Percentiles rank a stretch among this genome's conserved stretches.
Conservation (phyloP, 2,113 vertebrate species). For the Melanerpes aurifrons region DNA sequence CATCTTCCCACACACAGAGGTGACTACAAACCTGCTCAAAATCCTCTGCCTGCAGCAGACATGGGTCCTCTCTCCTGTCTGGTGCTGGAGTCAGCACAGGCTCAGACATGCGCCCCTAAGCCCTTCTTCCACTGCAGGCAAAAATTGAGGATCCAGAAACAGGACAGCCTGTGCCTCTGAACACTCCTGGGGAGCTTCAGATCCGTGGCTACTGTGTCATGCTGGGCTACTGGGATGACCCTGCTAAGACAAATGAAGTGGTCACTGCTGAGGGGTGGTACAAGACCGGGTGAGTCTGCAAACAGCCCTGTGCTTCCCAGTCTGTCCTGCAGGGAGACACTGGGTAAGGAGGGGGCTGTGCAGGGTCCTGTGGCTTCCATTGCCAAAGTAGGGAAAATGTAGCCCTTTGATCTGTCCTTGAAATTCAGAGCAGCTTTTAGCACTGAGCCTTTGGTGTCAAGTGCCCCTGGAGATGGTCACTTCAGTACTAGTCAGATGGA, state of each 20-base stretch:
- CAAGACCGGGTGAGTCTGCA: conserved; percentile 89
- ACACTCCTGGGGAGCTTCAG: conserved; percentile 84
- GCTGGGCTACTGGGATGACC: conserved; percentile 90
- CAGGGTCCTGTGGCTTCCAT: not conserved
- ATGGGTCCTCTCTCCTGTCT: not conserved
- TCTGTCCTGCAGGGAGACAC: not conserved
- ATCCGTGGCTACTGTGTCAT: conserved; percentile 92
- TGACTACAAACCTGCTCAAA: conserved; percentile 36
- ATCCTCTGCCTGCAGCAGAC: not conserved
- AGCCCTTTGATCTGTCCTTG: not conserved
- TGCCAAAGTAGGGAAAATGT: not conserved
- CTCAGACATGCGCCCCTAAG: not conserved
- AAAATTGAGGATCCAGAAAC: conserved; percentile 83
- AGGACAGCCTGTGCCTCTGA: conserved; percentile 74
- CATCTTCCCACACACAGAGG: conserved; percentile 88
- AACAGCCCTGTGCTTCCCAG: not conserved
- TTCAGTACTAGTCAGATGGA: not conserved
- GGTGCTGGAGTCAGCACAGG: not conserved
- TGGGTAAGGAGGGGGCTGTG: not conserved
- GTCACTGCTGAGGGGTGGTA: conserved; percentile 87
- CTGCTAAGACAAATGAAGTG: conserved; percentile 78
- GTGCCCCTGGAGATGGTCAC: not conserved
- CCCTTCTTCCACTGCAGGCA: conserved; percentile 76
- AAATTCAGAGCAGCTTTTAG: not conserved
- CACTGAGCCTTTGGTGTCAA: not conserved